Conservation (phyloP, 2,113 vertebrate species). For the Coryphaenoides rupestris region DNA sequence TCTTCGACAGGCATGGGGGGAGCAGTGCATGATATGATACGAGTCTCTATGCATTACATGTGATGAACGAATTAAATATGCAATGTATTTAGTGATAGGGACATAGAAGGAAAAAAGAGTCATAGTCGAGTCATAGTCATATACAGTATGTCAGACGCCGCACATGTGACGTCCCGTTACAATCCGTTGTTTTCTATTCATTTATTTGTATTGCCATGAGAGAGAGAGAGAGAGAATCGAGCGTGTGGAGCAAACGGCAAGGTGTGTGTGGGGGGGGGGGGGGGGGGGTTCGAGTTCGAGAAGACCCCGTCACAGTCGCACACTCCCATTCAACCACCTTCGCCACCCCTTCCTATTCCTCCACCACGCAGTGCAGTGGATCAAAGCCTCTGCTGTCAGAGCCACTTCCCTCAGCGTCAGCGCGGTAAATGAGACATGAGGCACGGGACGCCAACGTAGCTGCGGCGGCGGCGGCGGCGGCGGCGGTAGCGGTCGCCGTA, state of each 20-base stretch:
- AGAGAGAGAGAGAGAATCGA: constrained; percentile 7
- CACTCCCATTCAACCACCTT: neutral
- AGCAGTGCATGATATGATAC: no score
- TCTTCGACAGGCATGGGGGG: neutral
- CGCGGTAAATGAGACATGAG: constrained; percentile 36
- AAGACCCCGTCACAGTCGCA: constrained; percentile 9
- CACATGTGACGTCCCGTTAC: no score
- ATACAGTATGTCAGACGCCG: no score
- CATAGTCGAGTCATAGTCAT: no score
- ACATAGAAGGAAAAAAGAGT: no score
- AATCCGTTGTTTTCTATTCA: no score
- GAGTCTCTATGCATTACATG: no score
- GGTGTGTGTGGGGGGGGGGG: no score
- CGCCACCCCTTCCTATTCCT: neutral
- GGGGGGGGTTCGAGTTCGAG: constrained; percentile 17
- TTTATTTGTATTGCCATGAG: no score
- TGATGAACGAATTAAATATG: no score
- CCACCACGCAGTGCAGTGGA: constrained; percentile 1
- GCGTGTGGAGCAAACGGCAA: constrained; percentile 15
- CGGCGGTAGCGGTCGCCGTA: neutral
- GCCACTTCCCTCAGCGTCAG: neutral
- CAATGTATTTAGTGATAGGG: no score
- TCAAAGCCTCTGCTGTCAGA: constrained; percentile 28
- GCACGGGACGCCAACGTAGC: constrained; percentile 14
- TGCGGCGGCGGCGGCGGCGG: constrained; percentile 5